Base-by-base conservation (phyloP, 2,888 invertebrate species). In the Ptycholaimellus sp. region DNA sequence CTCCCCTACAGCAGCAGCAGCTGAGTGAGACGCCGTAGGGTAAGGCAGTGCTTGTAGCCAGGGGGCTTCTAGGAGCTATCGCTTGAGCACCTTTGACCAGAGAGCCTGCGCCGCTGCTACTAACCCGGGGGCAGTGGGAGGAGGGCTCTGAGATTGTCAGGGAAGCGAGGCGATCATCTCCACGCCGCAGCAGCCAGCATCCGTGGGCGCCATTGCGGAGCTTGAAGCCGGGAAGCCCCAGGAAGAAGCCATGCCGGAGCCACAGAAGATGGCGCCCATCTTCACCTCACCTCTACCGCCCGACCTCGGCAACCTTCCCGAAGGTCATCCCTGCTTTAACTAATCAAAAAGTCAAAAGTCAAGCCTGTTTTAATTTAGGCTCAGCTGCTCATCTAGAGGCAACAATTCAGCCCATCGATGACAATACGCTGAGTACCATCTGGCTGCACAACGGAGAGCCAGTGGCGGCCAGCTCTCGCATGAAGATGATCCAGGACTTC, bases 371-470 rank as follows among this genome's bases (percentile, higher is more conserved):
- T 42, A 4, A 41, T 18, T 83, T 85, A 68, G 74, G 76, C 35
- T 76, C 74, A 39, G 73, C 80, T 2, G 74, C 76, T 48, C 83
- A 83, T 64, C 83, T 83, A 51, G 83, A 83, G 54, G 82, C 82
- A 54, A 72, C 80, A 21, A 77, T 85, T 6, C 82, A 83, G 56
- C 83, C 83, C 2, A 73, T 75, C 3, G 76, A 77, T 40, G 83
- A 83, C 61, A 70, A 80, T 13, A 70, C 74, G 0, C 76, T 49
- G 38, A 38, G 38, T 3, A 44, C 47, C 33, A 40, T 83, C 77
- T 85, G 83, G 83, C 83, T 75, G 72, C 73, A 76, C 52, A 83
- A 85, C 58, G 83, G 83, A 19, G 71, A 74, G 49, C 77, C 82
- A 25, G 74, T 85, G 51, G 76, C 80, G 6, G 49, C 50, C 6